Evolutionary conservation across 2,888 invertebrate genomes (phyloP), one percentile per base, ranked within the genome.

Genomic region (Ennomos erosarius): DNA sequence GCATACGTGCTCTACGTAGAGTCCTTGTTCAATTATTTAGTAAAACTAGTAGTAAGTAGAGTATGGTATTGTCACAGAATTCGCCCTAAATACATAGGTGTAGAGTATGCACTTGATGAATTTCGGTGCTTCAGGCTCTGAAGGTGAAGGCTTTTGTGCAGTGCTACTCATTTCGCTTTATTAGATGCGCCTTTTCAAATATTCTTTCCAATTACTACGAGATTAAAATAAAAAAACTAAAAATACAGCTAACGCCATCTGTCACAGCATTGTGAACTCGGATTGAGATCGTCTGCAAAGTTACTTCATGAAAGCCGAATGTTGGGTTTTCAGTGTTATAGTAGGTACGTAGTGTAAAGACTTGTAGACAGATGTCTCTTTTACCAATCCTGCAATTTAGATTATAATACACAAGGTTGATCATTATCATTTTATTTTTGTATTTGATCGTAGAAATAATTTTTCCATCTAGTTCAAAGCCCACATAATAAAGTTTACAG

Each of bases 191-290:
- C 26, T 6, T 3, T 26, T 26, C 26, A 6, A 6, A 26, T 26
- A 26, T 26, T 4, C 26, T 26, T n/a, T n/a, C n/a, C n/a, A n/a
- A n/a, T n/a, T n/a, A n/a, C n/a, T n/a, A n/a, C n/a, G n/a, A n/a
- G n/a, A n/a, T n/a, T n/a, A n/a, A n/a, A n/a, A n/a, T n/a, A n/a
- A n/a, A n/a, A n/a, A n/a, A n/a, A n/a, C n/a, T n/a, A n/a, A n/a
- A n/a, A n/a, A n/a, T n/a, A 46, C 47, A 26, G n/a, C 45, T 48
- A 42, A 46, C 59, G 52, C 64, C 59, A 56, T 62, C 69, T 58
- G 43, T 59, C 36, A 16, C 16, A 46, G 39, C 12, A 13, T 12
- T 33, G 34, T 42, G 8, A 38, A 48, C 4, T 39, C 10, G 8
- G n/a, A 6, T 57, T 26, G 13, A 13, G 38, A 47, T 36, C 56